A percentile compares a stretch with the other conserved stretches of the same genome.
phyloP scores from a whole-genome alignment of 2,113 vertebrate genomes.

The Nerophis lumbriciformis region DNA sequence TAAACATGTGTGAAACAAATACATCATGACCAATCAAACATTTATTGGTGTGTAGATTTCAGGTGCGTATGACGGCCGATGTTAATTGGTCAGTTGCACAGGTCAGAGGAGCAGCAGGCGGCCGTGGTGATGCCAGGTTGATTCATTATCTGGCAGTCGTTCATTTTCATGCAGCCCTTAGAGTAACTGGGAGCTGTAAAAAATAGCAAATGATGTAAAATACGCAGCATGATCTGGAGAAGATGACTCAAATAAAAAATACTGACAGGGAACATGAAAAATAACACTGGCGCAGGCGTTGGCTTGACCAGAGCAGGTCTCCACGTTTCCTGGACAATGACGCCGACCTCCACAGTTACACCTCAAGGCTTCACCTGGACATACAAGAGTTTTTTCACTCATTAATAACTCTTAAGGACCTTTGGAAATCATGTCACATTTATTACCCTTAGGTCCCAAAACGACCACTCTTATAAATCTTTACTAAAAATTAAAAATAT shows the following conservation, averaged over 20 bases:
- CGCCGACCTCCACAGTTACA: background rate
- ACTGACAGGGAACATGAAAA: background rate
- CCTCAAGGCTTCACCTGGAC: background rate
- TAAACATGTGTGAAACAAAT: background rate
- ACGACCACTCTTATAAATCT: no score
- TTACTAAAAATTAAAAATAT: no score
- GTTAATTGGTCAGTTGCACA: slow-evolving; percentile 1
- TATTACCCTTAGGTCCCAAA: no score
- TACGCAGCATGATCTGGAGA: background rate
- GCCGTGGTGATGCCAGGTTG: background rate
- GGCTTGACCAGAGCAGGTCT: background rate
- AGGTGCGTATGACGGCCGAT: no score
- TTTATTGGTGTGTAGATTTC: background rate
- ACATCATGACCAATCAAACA: background rate
- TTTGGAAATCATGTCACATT: background rate
- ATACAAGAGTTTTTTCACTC: background rate
- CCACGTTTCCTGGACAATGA: background rate
- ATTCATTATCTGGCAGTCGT: background rate
- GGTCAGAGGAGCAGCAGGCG: background rate
- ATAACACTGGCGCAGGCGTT: background rate
- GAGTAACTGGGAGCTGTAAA: background rate
- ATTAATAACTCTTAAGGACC: background rate
- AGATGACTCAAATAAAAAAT: background rate
- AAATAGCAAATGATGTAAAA: background rate
- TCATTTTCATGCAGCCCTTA: background rate